Percentiles rank a stretch among this genome's conserved stretches.
These are phyloP conservation scores for Corythornis cristatus DNA, from an alignment of 2,113 vertebrate species.

Conservation along the genomic window DNA sequence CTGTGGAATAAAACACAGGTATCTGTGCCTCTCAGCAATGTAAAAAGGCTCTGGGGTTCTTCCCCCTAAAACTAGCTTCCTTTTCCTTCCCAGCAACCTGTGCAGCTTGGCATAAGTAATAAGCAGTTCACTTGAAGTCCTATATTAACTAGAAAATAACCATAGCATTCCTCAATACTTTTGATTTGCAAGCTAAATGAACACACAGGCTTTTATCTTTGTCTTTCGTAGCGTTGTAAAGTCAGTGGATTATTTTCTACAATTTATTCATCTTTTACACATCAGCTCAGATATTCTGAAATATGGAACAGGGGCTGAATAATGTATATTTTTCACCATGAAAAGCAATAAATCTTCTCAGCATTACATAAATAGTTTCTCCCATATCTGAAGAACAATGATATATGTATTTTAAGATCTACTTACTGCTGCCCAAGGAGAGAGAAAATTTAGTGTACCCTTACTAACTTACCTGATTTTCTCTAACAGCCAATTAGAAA, in stretches of 20 bases:
- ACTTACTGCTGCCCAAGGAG: not conserved
- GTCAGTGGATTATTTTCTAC: not conserved
- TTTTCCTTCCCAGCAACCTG: not conserved
- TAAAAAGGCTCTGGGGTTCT: not conserved
- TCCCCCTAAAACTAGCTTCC: not conserved
- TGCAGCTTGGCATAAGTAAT: not conserved
- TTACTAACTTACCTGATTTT: not conserved
- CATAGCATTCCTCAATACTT: not conserved
- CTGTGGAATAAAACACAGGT: not conserved
- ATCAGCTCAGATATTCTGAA: constrained; percentile 16
- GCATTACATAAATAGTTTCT: not conserved
- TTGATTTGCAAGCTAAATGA: not conserved
- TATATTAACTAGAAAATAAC: not conserved
- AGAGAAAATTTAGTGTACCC: not conserved
- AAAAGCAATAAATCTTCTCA: not conserved
- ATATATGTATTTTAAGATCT: not conserved
- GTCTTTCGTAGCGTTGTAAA: not conserved
- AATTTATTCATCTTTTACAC: constrained; percentile 25
- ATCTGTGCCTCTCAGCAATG: not conserved
- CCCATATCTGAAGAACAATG: not conserved
- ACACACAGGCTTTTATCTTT: not conserved
- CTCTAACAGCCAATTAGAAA: not conserved
- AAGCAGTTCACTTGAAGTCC: not conserved
- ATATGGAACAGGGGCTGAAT: not conserved
- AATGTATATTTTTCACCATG: not conserved